Conservation (phyloP, 2,797 vertebrate species). For the Lepus oiostolus region DNA sequence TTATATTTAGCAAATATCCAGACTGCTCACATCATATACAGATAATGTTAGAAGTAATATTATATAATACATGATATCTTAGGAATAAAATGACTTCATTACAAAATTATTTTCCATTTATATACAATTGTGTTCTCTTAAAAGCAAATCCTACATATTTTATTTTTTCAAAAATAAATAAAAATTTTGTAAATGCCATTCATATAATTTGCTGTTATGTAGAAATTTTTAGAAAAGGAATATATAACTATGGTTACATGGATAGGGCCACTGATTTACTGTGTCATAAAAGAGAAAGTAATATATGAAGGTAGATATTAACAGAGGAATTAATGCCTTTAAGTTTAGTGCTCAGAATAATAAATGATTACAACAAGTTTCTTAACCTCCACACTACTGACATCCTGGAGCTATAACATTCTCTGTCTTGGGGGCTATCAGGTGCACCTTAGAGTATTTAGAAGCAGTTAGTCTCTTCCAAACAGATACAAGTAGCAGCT, state of each 20-base stretch:
- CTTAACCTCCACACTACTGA: neutral
- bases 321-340: constrained; percentile 50
- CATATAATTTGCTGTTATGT: neutral
- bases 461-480: neutral
- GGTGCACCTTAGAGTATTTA: neutral
- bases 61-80: neutral
- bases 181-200: neutral
- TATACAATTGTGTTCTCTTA: constrained; percentile 16
- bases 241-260: neutral
- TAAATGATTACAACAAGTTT: neutral
- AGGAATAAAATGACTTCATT: neutral
- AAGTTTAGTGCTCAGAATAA: neutral
- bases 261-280: neutral
- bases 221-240: neutral
- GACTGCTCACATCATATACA: neutral
- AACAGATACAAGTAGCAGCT: neutral
- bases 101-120: constrained; percentile 17
- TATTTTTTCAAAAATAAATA: neutral
- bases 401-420: neutral
- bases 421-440: neutral
- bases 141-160: neutral
- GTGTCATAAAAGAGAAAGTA: neutral
- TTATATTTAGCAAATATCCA: constrained; percentile 24
- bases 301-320: neutral
- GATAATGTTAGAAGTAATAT: neutral